Base-by-base conservation (phyloP, 1,140 invertebrate species). In the Drosophila suzukii region DNA sequence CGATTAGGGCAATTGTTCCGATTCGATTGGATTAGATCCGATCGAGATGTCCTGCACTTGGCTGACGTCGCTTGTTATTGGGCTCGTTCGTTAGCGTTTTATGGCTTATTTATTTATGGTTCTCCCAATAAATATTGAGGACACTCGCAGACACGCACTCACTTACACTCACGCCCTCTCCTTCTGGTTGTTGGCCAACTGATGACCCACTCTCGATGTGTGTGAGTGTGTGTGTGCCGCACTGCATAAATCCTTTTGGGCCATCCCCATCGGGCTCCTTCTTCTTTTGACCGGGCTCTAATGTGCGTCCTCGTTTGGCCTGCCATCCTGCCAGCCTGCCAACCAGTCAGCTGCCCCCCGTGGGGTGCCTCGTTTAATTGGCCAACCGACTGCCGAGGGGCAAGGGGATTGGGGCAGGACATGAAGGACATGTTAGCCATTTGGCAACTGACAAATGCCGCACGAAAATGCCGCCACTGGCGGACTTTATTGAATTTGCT, bases 231-330 rank as follows among this genome's bases (percentile, higher is more conserved):
- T 67, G 60, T 75, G 61, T 83, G 76, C 50, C 61, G 72, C 72
- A 84, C 53, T 70, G 83, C 81, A 84, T 85, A 84, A 77, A 84
- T 84, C 66, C 66, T 72, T 50, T 15, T 66, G 36, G 65, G 43
- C 36, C 38, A 24, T 58, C 36, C 60, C 53, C 17, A 8, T 15
- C 32, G 34, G 32, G 10, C 17, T 41, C 11, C 30, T 44, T 10
- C 13, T 32, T 6, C 32, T 53, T 47, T 55, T 50, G 57, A 65
- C 56, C 60, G 62, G 62, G 81, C 72, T 84, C 70, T 84, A 85
- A 84, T 84, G 81, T 84, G 81, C 72, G 81, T 85, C 81, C 81
- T 84, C 77, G 81, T 84, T 84, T 63, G 65, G 62, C 58, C 75
- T 84, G 71, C 78, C 65, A 83, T 55, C 41, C 59, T 57, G 68